Evolutionary conservation across 2,797 vertebrate species (phyloP).

Genomic region (Tragopan temminckii): DNA sequence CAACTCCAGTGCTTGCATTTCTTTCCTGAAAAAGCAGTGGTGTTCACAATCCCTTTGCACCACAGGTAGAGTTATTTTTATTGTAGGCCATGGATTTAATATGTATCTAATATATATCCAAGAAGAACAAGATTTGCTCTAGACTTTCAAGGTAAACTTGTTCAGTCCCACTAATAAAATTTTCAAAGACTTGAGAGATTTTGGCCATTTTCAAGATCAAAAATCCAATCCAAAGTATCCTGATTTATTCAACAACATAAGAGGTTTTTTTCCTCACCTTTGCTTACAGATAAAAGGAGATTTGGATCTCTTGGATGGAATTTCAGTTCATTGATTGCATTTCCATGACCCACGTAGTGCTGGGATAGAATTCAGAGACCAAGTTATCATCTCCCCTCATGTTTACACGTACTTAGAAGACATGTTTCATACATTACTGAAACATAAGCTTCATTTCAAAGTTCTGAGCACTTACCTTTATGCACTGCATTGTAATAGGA

Average conservation of each 20-base stretch:
- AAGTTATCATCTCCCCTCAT: conserved; percentile 31
- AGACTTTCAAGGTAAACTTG: neutral
- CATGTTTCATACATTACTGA: neutral
- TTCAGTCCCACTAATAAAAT: neutral
- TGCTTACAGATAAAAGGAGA: conserved; percentile 97
- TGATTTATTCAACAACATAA: neutral
- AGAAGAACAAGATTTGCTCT: neutral
- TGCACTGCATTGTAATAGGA: conserved; percentile 99
- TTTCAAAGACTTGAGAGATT: neutral
- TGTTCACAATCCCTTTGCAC: neutral
- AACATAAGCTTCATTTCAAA: neutral
- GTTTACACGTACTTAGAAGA: neutral
- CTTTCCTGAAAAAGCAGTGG: neutral
- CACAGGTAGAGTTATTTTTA: neutral
- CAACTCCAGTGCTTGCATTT: neutral
- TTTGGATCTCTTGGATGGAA: conserved; percentile 98
- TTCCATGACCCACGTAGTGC: conserved; percentile 99
- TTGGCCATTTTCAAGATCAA: conserved; percentile 2
- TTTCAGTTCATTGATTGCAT: conserved; percentile 98
- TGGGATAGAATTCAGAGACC: conserved; percentile 79
- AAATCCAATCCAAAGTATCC: neutral
- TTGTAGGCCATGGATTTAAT: neutral
- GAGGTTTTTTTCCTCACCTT: conserved; percentile 87
- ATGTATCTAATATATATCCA: neutral
- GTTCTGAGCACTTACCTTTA: conserved; percentile 87